Evolutionary conservation across 2,888 invertebrate species (phyloP).

Genomic region (Ceriagrion tenellum): DNA sequence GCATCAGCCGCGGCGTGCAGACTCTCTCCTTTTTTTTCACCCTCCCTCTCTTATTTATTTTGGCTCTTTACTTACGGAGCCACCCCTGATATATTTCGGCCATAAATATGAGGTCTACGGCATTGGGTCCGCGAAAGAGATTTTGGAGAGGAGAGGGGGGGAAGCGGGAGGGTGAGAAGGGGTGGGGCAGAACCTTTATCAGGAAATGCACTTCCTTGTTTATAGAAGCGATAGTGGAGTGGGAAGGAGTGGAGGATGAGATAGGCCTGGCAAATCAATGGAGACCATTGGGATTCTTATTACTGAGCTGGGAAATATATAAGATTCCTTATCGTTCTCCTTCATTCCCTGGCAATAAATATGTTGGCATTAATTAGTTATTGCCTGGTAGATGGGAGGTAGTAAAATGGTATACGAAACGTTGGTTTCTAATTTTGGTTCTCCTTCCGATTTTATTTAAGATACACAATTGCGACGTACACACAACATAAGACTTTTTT

Average conservation of each 20-base stretch:
- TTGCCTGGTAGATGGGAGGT: not conserved
- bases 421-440: no score
- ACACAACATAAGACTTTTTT: no score
- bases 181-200: constrained; percentile 23
- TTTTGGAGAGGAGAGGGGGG: constrained; percentile 39
- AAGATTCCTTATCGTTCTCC: not conserved
- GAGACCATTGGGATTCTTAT: constrained; percentile 33
- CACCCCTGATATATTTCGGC: constrained; percentile 61
- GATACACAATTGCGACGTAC: no score
- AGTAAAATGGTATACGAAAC: not conserved
- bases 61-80: constrained; percentile 66
- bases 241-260: constrained; percentile 1
- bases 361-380: not conserved
- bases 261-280: constrained; percentile 27
- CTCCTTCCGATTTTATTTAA: no score
- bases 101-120: constrained; percentile 57
- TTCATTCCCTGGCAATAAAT: not conserved
- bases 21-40: constrained; percentile 17
- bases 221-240: constrained; percentile 46
- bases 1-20: constrained; percentile 66
- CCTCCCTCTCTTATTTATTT: constrained; percentile 52
- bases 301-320: not conserved
- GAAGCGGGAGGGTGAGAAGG: not conserved
- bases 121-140: constrained; percentile 67
- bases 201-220: constrained; percentile 68